These are phyloP conservation scores for Drosophila subsilvestris DNA, from an alignment of 2,888 invertebrate genomes.

Conservation along the genomic window DNA sequence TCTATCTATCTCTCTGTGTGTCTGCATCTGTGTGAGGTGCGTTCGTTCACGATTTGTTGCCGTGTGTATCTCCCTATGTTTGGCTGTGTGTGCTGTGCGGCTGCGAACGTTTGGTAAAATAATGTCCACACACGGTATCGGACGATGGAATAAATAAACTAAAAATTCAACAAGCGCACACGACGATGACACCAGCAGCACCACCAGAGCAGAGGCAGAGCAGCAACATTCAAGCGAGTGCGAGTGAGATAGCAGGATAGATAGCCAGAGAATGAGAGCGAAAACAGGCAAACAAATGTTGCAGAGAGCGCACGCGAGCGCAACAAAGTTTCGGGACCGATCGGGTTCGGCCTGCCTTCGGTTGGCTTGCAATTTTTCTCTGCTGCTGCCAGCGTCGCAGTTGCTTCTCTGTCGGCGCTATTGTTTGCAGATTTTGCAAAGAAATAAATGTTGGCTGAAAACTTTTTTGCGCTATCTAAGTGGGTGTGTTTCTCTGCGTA, in stretches of 20 bases:
- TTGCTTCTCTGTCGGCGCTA: slow-evolving; percentile 21
- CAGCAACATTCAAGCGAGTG: neutral
- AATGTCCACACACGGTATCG: slow-evolving; percentile 84
- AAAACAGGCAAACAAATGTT: neutral
- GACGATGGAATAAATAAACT: slow-evolving; percentile 84
- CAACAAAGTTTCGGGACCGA: slow-evolving; percentile 57
- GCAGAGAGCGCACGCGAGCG: slow-evolving; percentile 23
- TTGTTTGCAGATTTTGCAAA: slow-evolving; percentile 29
- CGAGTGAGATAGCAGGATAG: neutral
- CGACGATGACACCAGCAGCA: slow-evolving; percentile 40
- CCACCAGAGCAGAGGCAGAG: neutral
- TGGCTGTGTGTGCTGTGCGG: slow-evolving; percentile 61
- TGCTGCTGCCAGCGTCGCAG: slow-evolving; percentile 19
- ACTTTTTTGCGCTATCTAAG: slow-evolving; percentile 1
- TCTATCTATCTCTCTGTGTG: slow-evolving; percentile 14
- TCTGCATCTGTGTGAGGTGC: slow-evolving; percentile 1
- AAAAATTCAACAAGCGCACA: slow-evolving; percentile 63
- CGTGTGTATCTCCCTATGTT: slow-evolving; percentile 23
- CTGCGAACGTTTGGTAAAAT: slow-evolving; percentile 82
- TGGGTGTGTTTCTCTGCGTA: slow-evolving; percentile 4
- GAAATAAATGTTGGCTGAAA: slow-evolving; percentile 10
- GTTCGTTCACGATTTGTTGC: neutral
- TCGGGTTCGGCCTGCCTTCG: slow-evolving; percentile 39
- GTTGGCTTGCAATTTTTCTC: slow-evolving; percentile 55
- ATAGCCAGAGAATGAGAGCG: slow-evolving; percentile 1